Evolutionary conservation across 2,888 invertebrate genomes (phyloP).

Genomic region (Mylabris sibirica): DNA sequence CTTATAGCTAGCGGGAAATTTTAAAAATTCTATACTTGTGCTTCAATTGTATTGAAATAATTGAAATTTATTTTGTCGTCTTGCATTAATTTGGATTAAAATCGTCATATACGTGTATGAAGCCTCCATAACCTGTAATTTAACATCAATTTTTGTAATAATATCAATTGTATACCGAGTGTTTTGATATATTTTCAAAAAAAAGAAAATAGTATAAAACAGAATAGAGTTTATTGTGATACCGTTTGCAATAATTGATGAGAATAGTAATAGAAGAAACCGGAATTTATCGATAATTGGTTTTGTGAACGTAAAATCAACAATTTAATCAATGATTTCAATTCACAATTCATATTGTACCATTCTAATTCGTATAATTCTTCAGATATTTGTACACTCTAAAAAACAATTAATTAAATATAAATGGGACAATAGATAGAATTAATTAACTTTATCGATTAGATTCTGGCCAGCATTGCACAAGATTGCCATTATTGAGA

Average conservation of each 20-base stretch:
- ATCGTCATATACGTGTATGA: background rate
- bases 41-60: constrained; percentile 40
- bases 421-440: background rate
- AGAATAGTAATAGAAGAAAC: background rate
- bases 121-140: background rate
- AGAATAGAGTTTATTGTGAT: too few species aligned
- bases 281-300: background rate
- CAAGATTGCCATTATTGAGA: background rate
- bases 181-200: too few species aligned
- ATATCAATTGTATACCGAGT: too few species aligned
- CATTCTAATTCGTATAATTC: background rate
- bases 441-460: background rate
- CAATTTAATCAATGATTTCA: background rate
- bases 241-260: background rate
- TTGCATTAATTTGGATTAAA: background rate
- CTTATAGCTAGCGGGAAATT: constrained; percentile 35
- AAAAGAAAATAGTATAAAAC: too few species aligned
- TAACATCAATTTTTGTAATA: background rate
- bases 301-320: constrained; percentile 1
- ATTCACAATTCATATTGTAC: background rate
- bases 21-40: constrained; percentile 38
- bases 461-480: background rate
- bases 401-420: background rate
- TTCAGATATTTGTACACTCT: background rate
- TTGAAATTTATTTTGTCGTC: background rate